These are phyloP conservation scores for Elgaria multicarinata DNA, from an alignment of 2,113 vertebrate species.

Conservation along the genomic window DNA sequence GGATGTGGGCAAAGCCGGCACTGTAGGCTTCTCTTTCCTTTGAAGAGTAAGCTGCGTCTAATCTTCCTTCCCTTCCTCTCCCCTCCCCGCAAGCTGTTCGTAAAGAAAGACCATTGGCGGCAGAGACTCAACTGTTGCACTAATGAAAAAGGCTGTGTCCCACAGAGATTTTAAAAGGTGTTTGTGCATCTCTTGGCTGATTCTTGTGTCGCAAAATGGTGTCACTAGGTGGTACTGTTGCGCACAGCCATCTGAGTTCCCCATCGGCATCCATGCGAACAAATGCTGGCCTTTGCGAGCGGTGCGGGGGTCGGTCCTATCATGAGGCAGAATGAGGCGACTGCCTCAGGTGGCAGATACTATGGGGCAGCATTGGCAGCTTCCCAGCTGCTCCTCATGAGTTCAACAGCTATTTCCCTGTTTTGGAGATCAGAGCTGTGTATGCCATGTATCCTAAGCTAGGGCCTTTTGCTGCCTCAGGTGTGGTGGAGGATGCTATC, in stretches of 20 bases:
- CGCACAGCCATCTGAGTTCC: not conserved
- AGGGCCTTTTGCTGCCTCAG: too few relatives aligned
- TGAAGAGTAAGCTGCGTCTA: slow-evolving; percentile 17
- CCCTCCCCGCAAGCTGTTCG: not conserved
- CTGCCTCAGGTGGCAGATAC: not conserved
- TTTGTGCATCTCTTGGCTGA: not conserved
- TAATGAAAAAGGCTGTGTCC: not conserved
- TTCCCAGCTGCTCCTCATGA: too few relatives aligned
- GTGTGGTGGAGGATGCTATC: too few relatives aligned
- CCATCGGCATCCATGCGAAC: not conserved
- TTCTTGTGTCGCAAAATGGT: not conserved
- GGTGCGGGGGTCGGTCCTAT: too few relatives aligned
- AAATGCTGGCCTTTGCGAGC: not conserved
- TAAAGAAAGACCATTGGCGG: not conserved
- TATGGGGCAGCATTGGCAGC: too few relatives aligned
- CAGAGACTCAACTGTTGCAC: not conserved
- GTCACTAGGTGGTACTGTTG: not conserved
- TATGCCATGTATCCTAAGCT: too few relatives aligned
- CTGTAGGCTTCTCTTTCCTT: not conserved
- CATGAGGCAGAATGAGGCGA: too few relatives aligned
- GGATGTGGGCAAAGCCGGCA: not conserved
- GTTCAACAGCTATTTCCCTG: too few relatives aligned
- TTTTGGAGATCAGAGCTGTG: too few relatives aligned
- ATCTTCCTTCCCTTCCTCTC: not conserved
- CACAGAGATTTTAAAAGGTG: not conserved